Base-by-base conservation (phyloP, 2,113 vertebrate species). In the Hippocampus mohnikei region DNA sequence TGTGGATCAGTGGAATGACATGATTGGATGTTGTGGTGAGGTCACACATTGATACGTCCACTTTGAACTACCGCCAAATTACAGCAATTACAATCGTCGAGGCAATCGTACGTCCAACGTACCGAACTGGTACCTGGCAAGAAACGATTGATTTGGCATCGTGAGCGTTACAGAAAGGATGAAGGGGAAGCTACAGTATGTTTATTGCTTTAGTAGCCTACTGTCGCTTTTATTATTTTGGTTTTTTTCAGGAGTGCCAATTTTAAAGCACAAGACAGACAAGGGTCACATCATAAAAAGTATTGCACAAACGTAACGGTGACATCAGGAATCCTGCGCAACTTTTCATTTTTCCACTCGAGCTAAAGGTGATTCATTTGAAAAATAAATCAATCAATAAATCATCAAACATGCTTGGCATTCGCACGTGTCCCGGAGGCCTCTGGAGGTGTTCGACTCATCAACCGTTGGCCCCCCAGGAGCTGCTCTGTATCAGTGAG, bases 391-490 rank as follows among this genome's bases (percentile, higher is more conserved):
- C 72, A 69, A 42, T 64, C 33, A 37, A 37, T 37, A 37, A 37
- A 67, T 66, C 60, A 23, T 58, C 56, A 73, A 70, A 71, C 79
- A 76, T 61, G 53, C 62, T 53, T 71, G 40, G 48, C 8, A 27
- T 68, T 73, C 29, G 62, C 66, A 65, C 78, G 61, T 65, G 21
- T 58, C 80, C 58, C 27, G 29, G 15, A 25, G 61, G 73, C 65
- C 71, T 68, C 68, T 67, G 55, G 68, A 72, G 74, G 76, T 79
- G 67, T 80, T 76, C 62, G 58, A 71, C 73, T 81, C 79, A 77
- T 83, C n/a, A 46, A 70, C 66, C 70, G 71, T 46, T 81, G 74
- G 70, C 72, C 84, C 87, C 80, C 62, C 53, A 63, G 79, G 85
- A 83, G 66, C 27, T 40, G 48, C 70, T 64, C 76, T 58, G 61